Percentiles rank a stretch among this genome's conserved stretches.
These are phyloP conservation scores for Lasioglossum albipes DNA, from an alignment of 1,140 invertebrate species.

Conservation along the genomic window DNA sequence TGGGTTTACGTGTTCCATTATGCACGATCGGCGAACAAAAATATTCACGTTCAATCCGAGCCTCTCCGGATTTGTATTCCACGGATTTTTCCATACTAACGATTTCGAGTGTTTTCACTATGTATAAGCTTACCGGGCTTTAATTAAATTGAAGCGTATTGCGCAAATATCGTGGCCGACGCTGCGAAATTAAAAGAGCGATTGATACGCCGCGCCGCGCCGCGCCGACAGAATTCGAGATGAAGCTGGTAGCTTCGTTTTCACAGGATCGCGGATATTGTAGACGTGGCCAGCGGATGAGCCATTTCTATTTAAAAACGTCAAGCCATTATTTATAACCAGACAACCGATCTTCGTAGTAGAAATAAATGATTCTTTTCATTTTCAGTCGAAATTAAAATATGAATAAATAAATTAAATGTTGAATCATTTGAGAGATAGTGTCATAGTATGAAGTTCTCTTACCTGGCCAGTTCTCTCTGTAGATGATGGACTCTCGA, in stretches of 20 bases:
- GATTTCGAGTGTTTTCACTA: neutral
- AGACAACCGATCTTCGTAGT: no score
- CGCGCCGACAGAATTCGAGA: neutral
- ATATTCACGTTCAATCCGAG: neutral
- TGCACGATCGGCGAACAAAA: neutral
- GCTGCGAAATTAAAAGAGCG: constrained; percentile 11
- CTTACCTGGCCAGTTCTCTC: constrained; percentile 82
- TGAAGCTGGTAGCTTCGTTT: neutral
- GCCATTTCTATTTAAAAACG: neutral
- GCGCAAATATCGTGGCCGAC: neutral
- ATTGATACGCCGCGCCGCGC: neutral
- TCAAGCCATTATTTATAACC: neutral
- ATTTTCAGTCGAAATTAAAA: no score
- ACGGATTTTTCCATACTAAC: neutral
- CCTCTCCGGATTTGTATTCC: neutral
- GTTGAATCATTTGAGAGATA: no score
- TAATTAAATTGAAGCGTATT: constrained; percentile 33
- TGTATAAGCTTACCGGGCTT: neutral
- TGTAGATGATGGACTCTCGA: constrained; percentile 81
- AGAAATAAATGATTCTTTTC: no score
- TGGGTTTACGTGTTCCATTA: neutral
- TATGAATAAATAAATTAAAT: no score
- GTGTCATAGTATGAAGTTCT: neutral
- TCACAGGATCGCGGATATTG: neutral
- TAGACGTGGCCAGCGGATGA: neutral